Percentiles rank a stretch among this genome's conserved stretches.
These are phyloP conservation scores for Trichechus manatus DNA, from an alignment of 2,113 vertebrate genomes.

Conservation along the genomic window DNA sequence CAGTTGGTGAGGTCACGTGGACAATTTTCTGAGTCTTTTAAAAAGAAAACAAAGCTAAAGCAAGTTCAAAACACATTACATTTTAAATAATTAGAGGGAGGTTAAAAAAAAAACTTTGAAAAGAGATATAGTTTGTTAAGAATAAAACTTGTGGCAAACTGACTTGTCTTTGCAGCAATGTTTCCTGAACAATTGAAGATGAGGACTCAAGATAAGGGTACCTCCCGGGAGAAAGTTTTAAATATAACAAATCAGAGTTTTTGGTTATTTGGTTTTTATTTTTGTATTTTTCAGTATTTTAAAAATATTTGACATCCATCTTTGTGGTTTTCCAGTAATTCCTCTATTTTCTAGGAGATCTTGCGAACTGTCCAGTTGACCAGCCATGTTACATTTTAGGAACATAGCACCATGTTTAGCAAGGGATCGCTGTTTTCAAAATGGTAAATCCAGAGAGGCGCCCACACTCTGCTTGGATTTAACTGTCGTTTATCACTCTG, in stretches of 20 bases:
- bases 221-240: not conserved
- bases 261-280: not conserved
- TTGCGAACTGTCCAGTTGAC: not conserved
- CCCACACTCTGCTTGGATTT: not conserved
- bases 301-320: not conserved
- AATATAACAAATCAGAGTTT: not conserved
- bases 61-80: not conserved
- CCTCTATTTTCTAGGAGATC: not conserved
- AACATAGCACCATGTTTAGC: not conserved
- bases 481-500: not conserved
- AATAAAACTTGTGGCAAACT: constrained; percentile 14
- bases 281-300: not conserved
- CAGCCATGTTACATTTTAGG: not conserved
- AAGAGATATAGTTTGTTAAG: not conserved
- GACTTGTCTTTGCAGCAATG: not conserved
- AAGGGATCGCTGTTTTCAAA: not conserved
- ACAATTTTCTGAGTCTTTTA: not conserved
- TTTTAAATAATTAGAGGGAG: not conserved
- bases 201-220: not conserved
- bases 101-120: not conserved
- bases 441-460: not conserved
- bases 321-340: not conserved
- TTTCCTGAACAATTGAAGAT: constrained; percentile 12
- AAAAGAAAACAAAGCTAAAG: not conserved
- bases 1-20: not conserved